Base-by-base conservation (phyloP, 2,113 vertebrate species). In the Periophthalmus modestus region DNA sequence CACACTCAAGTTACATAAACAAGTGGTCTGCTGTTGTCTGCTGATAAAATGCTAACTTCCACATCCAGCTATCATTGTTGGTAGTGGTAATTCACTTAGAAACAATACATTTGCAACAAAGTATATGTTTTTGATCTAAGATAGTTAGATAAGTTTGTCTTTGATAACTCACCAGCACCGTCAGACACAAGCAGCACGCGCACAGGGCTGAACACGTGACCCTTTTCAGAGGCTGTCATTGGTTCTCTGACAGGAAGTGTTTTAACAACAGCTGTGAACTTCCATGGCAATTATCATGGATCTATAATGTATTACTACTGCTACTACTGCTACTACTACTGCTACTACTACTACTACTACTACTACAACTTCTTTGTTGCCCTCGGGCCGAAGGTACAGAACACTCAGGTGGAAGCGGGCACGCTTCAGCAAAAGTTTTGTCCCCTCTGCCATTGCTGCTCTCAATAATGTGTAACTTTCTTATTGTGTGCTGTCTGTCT, bases 161-260 rank as follows among this genome's bases (percentile, higher is more conserved):
- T 57, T 43, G 39, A 43, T 43, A 68, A 84, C 88, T 89, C 76
- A 89, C 87, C 62, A 24, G 6, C 12, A 46, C 11, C 28, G 19
- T 54, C 33, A 28, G 39, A 39, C 34, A 3, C 4, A 21, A 47
- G 59, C 12, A 16, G 59, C 48, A 28, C 18, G 3, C 0, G 16
- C 11, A n/a, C 57, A 39, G 36, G 3, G 14, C 57, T 28, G 59
- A 34, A 15, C 82, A 85, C 24, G 82, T 85, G 84, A 84, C 69
- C 3, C 0, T 1, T 2, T 39, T 1, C 12, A 3, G 5, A 19
- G 0, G 23, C 7, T 11, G 23, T 59, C 39, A 87, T 89, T 90
- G 82, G 87, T 18, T 74, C 0, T 0, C 6, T 2, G 84, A 39
- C 76, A 33, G 87, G 76, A 88, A 77, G 18, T 12, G 28, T 28